phyloP scores from a whole-genome alignment of 2,888 invertebrate genomes.

The Amphimallon solstitiale region DNA sequence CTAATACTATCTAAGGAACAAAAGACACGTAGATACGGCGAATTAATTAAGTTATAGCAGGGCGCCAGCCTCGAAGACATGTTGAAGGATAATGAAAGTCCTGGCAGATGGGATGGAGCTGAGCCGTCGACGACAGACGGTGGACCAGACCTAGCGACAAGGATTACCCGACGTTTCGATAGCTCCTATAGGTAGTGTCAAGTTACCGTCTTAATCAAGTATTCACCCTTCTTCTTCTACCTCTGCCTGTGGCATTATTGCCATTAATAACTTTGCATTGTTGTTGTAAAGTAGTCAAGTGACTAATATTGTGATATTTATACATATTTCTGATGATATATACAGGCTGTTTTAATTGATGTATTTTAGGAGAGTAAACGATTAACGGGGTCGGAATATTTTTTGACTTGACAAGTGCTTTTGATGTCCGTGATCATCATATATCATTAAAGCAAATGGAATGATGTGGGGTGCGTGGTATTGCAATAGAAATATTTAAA shows the following conservation, averaged over 20 bases:
- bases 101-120: slow-evolving; percentile 34
- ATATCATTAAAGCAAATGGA: too few relatives aligned
- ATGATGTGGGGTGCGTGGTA: too few relatives aligned
- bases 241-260: not conserved
- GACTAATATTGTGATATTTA: not conserved
- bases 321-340: not conserved
- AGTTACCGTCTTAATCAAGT: not conserved
- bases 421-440: too few relatives aligned
- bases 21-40: slow-evolving; percentile 54
- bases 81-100: slow-evolving; percentile 52
- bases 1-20: slow-evolving; percentile 56
- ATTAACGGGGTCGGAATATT: too few relatives aligned
- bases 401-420: too few relatives aligned
- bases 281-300: slow-evolving; percentile 47
- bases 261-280: not conserved
- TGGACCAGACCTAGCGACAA: slow-evolving; percentile 22
- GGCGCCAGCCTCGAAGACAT: slow-evolving; percentile 45
- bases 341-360: too few relatives aligned
- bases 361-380: too few relatives aligned
- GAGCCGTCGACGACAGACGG: slow-evolving; percentile 41
- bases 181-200: not conserved
- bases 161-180: not conserved
- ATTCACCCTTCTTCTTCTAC: not conserved
- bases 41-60: slow-evolving; percentile 55
- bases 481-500: too few relatives aligned